Conservation (phyloP, 2,888 invertebrate species). For the Drosophila rubida region DNA sequence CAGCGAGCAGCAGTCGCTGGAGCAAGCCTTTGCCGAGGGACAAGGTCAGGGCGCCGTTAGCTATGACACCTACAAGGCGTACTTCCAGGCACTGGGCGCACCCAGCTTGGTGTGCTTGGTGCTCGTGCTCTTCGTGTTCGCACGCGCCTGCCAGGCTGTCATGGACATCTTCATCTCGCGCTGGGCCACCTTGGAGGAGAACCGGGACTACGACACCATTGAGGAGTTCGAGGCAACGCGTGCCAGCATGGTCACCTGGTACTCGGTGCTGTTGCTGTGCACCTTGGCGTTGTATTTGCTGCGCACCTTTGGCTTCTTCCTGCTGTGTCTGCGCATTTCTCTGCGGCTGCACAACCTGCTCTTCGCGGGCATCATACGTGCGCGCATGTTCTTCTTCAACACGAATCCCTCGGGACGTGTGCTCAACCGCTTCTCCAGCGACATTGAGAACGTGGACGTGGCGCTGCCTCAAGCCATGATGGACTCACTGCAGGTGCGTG, state of each 20-base stretch:
- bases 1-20: constrained; percentile 22
- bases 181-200: constrained; percentile 86
- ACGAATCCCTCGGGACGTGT: constrained; percentile 88
- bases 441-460: constrained; percentile 88
- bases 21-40: constrained; percentile 84
- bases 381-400: constrained; percentile 91
- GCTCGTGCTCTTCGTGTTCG: constrained; percentile 86
- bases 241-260: constrained; percentile 72
- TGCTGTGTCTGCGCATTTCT: constrained; percentile 91
- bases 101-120: constrained; percentile 60
- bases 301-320: constrained; percentile 88
- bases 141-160: constrained; percentile 88
- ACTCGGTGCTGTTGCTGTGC: constrained; percentile 70
- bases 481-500: constrained; percentile 87
- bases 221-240: constrained; percentile 59
- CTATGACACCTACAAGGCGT: constrained; percentile 86
- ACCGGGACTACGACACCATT: constrained; percentile 27
- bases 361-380: constrained; percentile 90
- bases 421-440: constrained; percentile 91
- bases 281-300: constrained; percentile 86
- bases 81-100: constrained; percentile 86
- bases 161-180: constrained; percentile 91
- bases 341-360: constrained; percentile 90
- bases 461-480: constrained; percentile 87
- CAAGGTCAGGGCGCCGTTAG: constrained; percentile 87